A percentile compares a stretch with the other conserved stretches of the same genome.
phyloP scores from a whole-genome alignment of 2,888 invertebrate species.

The Agonopterix alstromeriana region DNA sequence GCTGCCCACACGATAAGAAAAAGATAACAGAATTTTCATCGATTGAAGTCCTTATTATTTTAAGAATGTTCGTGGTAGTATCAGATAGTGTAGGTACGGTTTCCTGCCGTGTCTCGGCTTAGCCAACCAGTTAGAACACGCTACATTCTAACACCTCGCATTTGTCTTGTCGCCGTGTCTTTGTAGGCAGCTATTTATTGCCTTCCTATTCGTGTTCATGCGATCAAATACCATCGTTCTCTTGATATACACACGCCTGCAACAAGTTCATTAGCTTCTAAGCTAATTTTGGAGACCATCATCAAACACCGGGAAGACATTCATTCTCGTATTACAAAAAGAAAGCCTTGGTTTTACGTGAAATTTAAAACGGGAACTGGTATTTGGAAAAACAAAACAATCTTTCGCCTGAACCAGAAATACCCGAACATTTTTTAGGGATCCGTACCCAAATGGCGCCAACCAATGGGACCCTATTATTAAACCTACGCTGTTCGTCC shows the following conservation, averaged over 20 bases:
- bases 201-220: constrained; percentile 40
- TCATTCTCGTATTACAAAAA: constrained; percentile 23
- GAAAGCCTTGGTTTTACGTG: constrained; percentile 9
- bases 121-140: constrained; percentile 16
- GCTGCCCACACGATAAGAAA: too few species aligned
- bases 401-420: constrained; percentile 6
- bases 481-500: too few species aligned
- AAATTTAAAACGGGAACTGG: neutral
- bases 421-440: constrained; percentile 2
- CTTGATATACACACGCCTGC: constrained; percentile 37
- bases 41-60: neutral
- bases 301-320: constrained; percentile 48
- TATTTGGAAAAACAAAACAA: constrained; percentile 2
- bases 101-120: constrained; percentile 11
- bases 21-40: neutral
- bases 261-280: constrained; percentile 52
- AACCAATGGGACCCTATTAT: too few species aligned
- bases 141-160: constrained; percentile 37
- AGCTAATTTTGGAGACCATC: constrained; percentile 43
- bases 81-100: constrained; percentile 7
- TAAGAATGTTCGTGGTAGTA: neutral
- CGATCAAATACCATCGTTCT: constrained; percentile 39
- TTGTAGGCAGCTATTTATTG: constrained; percentile 48
- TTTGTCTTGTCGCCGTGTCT: constrained; percentile 54
- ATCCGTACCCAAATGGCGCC: too few species aligned